Conservation (phyloP, 2,113 vertebrate genomes). For the Tragelaphus imberbis region DNA sequence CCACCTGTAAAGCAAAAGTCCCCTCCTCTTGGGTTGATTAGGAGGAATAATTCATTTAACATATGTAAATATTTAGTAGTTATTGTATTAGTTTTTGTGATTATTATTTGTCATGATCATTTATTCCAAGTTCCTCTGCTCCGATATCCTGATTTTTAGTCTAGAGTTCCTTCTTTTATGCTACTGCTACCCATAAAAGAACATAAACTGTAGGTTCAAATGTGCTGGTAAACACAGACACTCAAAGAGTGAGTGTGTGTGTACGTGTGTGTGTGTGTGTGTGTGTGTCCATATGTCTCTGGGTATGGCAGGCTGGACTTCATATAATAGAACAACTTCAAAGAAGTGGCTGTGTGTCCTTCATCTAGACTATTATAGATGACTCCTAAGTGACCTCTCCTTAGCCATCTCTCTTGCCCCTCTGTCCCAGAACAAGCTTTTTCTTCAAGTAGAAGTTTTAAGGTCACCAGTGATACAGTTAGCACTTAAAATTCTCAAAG, state of each 20-base stretch:
- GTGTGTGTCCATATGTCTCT: neutral
- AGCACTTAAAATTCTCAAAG: neutral
- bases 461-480: neutral
- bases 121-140: neutral
- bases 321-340: neutral
- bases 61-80: neutral
- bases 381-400: neutral
- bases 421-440: neutral
- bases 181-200: neutral
- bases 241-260: neutral
- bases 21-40: neutral
- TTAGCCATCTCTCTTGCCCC: neutral
- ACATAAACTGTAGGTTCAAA: neutral
- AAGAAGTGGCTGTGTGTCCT: neutral
- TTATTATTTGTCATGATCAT: neutral
- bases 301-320: neutral
- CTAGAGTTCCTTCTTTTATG: neutral
- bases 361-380: neutral
- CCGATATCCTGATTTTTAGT: neutral
- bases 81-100: neutral
- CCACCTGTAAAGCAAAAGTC: neutral
- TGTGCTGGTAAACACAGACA: neutral
- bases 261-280: fast-evolving
- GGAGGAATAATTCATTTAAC: neutral
- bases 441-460: neutral